A percentile compares a stretch with the other conserved stretches of the same genome.
Conservation (phyloP, 2,113 vertebrate species). For the Vulpes ferrilata region DNA sequence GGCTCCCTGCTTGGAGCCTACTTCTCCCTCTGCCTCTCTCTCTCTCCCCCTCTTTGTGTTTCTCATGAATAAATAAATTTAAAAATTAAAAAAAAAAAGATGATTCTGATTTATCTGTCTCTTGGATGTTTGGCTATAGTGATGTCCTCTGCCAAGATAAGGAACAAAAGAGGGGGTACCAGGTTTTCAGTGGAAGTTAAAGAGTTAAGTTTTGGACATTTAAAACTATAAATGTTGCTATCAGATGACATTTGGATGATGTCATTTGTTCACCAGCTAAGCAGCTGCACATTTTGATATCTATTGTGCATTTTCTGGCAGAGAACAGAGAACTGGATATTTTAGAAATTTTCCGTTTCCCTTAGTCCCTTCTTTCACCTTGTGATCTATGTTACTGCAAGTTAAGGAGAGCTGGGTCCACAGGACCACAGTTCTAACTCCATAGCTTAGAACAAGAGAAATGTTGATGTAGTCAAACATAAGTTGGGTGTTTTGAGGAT, state of each 20-base stretch:
- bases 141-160: background rate
- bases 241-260: slow-evolving; percentile 55
- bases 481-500: background rate
- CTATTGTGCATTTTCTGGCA: slow-evolving; percentile 70
- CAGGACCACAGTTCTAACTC: background rate
- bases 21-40: background rate
- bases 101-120: background rate
- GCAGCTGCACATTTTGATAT: slow-evolving; percentile 68
- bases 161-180: background rate
- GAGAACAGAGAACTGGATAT: background rate
- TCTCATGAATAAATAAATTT: background rate
- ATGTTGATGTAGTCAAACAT: background rate
- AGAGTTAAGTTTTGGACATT: slow-evolving; percentile 44
- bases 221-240: slow-evolving; percentile 31
- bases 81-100: background rate
- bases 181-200: background rate
- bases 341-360: slow-evolving; percentile 39
- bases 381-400: slow-evolving; percentile 35
- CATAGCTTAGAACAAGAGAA: background rate
- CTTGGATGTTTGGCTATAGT: background rate
- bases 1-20: background rate
- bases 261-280: slow-evolving; percentile 53
- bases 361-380: slow-evolving; percentile 5
- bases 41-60: background rate
- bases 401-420: background rate